These are phyloP conservation scores for Ctenoplectra terminalis DNA, from an alignment of 1,140 invertebrate species.

Conservation along the genomic window DNA sequence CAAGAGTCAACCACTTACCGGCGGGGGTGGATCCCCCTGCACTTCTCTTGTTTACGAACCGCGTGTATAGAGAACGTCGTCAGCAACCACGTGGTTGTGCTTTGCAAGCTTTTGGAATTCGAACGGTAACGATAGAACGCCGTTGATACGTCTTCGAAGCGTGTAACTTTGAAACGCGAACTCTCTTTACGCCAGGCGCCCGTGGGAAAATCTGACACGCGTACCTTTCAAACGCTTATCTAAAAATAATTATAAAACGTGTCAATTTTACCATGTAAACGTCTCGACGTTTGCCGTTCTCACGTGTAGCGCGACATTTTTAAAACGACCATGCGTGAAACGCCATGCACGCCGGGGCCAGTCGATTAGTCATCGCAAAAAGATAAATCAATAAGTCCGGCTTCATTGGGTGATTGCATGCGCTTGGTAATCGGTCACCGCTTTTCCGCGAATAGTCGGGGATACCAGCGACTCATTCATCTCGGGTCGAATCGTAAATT, in stretches of 20 bases:
- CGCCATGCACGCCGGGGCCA: not conserved
- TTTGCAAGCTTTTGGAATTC: not conserved
- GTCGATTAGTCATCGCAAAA: slow-evolving; percentile 22
- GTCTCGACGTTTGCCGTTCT: too few relatives aligned
- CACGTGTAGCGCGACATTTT: too few relatives aligned
- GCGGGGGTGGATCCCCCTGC: slow-evolving; percentile 35
- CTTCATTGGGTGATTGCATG: not conserved
- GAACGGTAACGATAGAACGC: not conserved
- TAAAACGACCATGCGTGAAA: not conserved
- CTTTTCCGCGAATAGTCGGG: not conserved
- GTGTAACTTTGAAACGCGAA: not conserved
- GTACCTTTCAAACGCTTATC: not conserved
- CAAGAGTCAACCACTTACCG: slow-evolving; percentile 39
- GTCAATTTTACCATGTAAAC: too few relatives aligned
- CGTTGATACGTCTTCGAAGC: not conserved
- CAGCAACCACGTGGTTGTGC: slow-evolving; percentile 28
- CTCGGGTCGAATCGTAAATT: slow-evolving; percentile 20
- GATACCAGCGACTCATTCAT: not conserved
- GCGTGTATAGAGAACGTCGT: slow-evolving; percentile 20
- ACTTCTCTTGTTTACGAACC: slow-evolving; percentile 53
- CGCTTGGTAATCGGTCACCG: not conserved
- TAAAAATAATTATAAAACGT: too few relatives aligned
- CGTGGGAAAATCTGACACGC: not conserved
- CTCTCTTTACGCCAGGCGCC: not conserved
- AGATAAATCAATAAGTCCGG: slow-evolving; percentile 24